Conservation (phyloP, 2,113 vertebrate genomes). For the Oreamnos americanus region DNA sequence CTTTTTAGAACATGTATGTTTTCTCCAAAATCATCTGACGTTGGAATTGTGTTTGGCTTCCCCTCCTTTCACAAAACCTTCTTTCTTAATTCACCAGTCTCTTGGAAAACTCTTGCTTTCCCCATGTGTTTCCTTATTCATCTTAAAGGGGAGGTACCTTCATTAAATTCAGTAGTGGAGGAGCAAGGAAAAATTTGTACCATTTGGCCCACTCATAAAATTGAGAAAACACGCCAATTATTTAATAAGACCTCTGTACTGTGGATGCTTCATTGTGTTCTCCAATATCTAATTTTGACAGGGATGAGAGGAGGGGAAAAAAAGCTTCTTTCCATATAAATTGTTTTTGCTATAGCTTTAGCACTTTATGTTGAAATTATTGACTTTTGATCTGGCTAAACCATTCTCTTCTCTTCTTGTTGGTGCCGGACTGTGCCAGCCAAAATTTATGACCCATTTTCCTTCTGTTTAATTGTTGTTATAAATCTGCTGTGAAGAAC, state of each 20-base stretch:
- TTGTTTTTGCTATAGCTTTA: conserved; percentile 32
- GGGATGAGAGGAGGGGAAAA: neutral
- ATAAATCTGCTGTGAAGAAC: conserved; percentile 60
- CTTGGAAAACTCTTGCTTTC: neutral
- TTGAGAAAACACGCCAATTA: neutral
- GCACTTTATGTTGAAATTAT: conserved; percentile 60
- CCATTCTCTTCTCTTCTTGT: neutral
- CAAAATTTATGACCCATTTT: conserved; percentile 62
- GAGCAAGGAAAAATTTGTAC: neutral
- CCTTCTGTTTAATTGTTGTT: conserved; percentile 69
- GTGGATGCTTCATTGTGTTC: neutral
- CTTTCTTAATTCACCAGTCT: neutral
- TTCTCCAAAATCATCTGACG: neutral
- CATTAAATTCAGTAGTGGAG: neutral
- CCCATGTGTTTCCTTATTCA: neutral
- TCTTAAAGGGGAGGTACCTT: neutral
- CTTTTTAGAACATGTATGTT: neutral
- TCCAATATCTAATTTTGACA: conserved; percentile 46
- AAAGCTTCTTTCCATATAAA: conserved; percentile 25
- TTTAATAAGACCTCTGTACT: conserved; percentile 15
- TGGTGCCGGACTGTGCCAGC: conserved; percentile 40
- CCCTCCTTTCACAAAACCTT: neutral
- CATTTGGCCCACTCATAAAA: neutral
- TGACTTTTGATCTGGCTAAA: conserved; percentile 48
- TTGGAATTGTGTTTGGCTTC: neutral